A percentile compares a stretch with the other conserved stretches of the same genome.
phyloP scores from a whole-genome alignment of 2,797 vertebrate species.

The Balearica regulorum region DNA sequence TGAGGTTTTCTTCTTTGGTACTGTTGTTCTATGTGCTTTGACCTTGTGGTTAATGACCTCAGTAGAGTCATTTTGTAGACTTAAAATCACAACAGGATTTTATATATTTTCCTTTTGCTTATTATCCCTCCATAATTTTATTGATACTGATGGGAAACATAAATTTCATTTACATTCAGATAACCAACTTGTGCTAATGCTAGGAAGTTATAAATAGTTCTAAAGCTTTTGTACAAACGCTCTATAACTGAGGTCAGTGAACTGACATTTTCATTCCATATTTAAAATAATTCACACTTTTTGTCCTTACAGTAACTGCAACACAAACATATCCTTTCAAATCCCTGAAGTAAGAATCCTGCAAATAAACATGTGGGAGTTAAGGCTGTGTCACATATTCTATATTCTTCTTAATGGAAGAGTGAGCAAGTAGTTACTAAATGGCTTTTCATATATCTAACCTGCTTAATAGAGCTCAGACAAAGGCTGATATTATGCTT shows the following conservation, averaged over 20 bases:
- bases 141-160: background rate
- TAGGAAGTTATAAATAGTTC: background rate
- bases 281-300: background rate
- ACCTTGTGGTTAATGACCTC: conserved; percentile 1
- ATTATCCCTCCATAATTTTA: background rate
- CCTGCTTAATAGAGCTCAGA: background rate
- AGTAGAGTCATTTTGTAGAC: background rate
- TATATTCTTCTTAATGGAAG: background rate
- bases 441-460: background rate
- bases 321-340: background rate
- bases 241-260: background rate
- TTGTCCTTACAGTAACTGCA: background rate
- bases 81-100: background rate
- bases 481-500: background rate
- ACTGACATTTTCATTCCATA: background rate
- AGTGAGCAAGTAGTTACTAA: background rate
- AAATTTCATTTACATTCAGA: conserved; percentile 4
- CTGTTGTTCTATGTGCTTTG: background rate
- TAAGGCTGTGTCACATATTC: background rate
- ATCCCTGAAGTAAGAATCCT: background rate
- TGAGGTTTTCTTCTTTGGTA: background rate
- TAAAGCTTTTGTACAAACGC: background rate
- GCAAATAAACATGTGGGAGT: background rate
- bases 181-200: background rate
- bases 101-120: conserved; percentile 8